Base-by-base conservation (phyloP, 1,140 invertebrate species). In the Leptopilina clavipes region DNA sequence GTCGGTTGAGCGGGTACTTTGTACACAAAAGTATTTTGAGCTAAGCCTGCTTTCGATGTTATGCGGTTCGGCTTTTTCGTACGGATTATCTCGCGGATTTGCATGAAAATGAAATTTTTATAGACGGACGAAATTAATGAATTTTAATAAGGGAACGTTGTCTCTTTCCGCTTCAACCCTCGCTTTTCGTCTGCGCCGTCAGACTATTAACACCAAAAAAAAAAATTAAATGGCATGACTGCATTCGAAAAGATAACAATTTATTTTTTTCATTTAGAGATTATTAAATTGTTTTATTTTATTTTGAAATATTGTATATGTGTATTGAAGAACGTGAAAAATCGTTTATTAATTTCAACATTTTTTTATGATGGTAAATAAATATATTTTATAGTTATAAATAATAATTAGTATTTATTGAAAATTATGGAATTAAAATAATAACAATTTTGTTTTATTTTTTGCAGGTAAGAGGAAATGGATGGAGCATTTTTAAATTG, bases 21-120 rank as follows among this genome's bases (percentile, higher is more conserved):
- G 59, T 65, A 65, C 59, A 65, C 59, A 65, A 65, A 65, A 65
- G 59, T 65, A 65, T 65, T 65, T 65, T 65, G 11, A 31, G 25
- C 25, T 65, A 65, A 65, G 59, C 77, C 76, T 77, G 71, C 76
- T 75, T 25, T 65, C 19, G 71, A 76, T 71, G 71, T 43, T 43
- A 45, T 74, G 73, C 59, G 59, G 59, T 65, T 65, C 59, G 19
- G 22, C 78, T 86, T 88, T 83, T 86, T 80, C 79, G 75, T 74
- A 52, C 71, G 81, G 81, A 87, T 88, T 82, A 87, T 86, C 80
- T 82, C 79, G 79, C 52, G 77, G 81, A 90, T 90, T 89, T 90
- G 87, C 88, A 90, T 90, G 83, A 89, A 85, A 89, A 90, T 89
- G 86, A 88, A 89, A 89, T 74, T 87, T 87, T 89, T 84, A 88